Evolutionary conservation across 2,113 vertebrate species (phyloP).

Genomic region (cattle (Bos taurus)): ARS-UCD2.0 NC_037328.1:141020501-141021000

Average conservation of each 20-base stretch:
- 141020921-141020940: neutral
- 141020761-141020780: neutral
- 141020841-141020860: neutral
- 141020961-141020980: neutral
- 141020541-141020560: neutral
- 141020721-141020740: neutral
- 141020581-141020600: neutral
- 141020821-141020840: neutral
- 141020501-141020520: neutral
- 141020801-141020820: neutral
- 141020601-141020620: neutral
- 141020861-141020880: neutral
- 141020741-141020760: neutral
- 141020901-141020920: fast-evolving
- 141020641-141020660: neutral
- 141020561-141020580: too few species aligned
- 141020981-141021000: neutral
- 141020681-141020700: neutral
- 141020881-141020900: neutral
- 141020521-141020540: neutral
- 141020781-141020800: neutral
- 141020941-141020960: neutral
- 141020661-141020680: fast-evolving
- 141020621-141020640: neutral
- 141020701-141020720: neutral